A percentile compares a stretch with the other conserved stretches of the same genome.
Evolutionary conservation across 2,888 invertebrate species (phyloP).

Genomic region (Plagiodera versicolora): DNA sequence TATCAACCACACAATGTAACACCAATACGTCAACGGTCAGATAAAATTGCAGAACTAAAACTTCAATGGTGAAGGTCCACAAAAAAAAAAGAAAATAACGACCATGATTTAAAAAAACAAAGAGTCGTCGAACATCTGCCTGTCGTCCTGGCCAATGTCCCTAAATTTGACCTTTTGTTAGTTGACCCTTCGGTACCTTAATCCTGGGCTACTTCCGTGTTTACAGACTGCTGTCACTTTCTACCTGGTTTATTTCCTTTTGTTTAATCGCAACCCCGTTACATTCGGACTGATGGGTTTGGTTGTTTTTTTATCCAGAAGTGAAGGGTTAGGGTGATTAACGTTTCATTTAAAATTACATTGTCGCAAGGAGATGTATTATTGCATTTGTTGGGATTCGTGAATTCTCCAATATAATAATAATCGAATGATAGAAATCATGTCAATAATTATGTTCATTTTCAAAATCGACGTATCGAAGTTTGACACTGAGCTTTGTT

Average conservation of each 20-base stretch:
- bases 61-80: background rate
- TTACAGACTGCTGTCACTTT: constrained; percentile 29
- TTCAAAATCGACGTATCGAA: too few species aligned
- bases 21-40: background rate
- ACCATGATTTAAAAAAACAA: constrained; percentile 23
- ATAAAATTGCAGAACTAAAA: background rate
- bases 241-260: constrained; percentile 32
- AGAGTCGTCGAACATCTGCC: constrained; percentile 26
- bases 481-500: too few species aligned
- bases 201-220: constrained; percentile 36
- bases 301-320: constrained; percentile 23
- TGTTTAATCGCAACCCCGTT: constrained; percentile 33
- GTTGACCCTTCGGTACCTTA: constrained; percentile 33
- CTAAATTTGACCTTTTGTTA: constrained; percentile 48
- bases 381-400: too few species aligned
- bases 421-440: too few species aligned
- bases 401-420: too few species aligned
- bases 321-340: constrained; percentile 5
- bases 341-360: constrained; percentile 11
- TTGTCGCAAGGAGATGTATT: too few species aligned
- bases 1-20: background rate
- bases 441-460: too few species aligned
- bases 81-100: constrained; percentile 24
- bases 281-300: constrained; percentile 24
- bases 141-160: constrained; percentile 44